Base-by-base conservation (phyloP, 2,797 vertebrate genomes). In the Pelochelys cantorii region DNA sequence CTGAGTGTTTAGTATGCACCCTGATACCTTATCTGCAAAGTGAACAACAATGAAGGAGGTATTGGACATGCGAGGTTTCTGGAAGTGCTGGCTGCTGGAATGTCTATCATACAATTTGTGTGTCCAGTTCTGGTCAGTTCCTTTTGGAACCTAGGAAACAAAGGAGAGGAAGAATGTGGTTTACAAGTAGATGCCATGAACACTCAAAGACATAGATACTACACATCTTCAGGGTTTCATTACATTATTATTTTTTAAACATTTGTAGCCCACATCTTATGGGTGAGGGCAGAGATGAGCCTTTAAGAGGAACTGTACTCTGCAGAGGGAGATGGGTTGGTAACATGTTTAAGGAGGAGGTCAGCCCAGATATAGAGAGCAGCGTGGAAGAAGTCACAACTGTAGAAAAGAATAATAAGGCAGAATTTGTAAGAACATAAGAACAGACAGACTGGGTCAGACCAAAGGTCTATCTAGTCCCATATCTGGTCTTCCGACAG, bases 61-160 rank as follows among this genome's bases (percentile, higher is more conserved):
- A 97, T 99, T 99, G 96, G 99, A 99, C 98, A 99, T 99, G 4
- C 99, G 98, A 0, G 99, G 99, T n/a, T 99, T 99, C 98, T 99
- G 98, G 91, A 99, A 99, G 97, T 99, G 99, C 12, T 97, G 98
- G 81, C 98, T 98, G 98, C 86, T 81, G 2, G 90, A 59, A 31
- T 99, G 98, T 18, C 98, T 97, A 89, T 98, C 98, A 1, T 99
- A 99, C 2, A 99, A 97, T 95, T 99, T 99, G 98, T 99, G 99
- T 0, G 98, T 98, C 99, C 99, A 99, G 97, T 99, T 99, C 97
- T 99, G 98, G 90, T 99, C 99, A 0, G 99, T 99, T 92, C 99
- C 99, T 97, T 99, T 99, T 5, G 99, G 99, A 89, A 99, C 98
- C 99, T 99, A 97, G 29, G 83, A 55, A 80, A 79, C 20, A 75